phyloP scores from a whole-genome alignment of 2,888 invertebrate genomes.

The Scaptomyza polygonia region DNA sequence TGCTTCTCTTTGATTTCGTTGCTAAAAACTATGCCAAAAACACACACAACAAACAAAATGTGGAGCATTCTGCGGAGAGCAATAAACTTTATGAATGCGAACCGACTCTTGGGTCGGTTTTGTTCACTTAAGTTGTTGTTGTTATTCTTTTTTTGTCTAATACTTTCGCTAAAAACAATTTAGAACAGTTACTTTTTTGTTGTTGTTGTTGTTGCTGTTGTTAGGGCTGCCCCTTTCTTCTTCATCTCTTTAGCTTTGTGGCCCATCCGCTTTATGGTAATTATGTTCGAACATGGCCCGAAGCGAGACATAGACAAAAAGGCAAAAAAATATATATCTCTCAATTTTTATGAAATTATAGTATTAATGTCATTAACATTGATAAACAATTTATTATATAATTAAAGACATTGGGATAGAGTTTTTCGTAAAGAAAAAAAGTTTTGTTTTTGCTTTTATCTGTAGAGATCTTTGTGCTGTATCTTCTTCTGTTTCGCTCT shows the following conservation, averaged over 20 bases:
- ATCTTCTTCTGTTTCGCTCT: not conserved
- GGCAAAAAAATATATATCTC: too few species aligned
- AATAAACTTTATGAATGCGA: conserved; percentile 56
- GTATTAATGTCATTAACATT: too few species aligned
- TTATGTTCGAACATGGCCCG: conserved; percentile 18
- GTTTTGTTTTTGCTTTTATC: too few species aligned
- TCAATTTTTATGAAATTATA: too few species aligned
- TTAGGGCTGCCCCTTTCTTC: too few species aligned
- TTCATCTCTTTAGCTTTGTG: not conserved
- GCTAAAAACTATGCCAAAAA: not conserved
- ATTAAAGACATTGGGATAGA: too few species aligned
- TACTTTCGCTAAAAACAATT: conserved; percentile 13
- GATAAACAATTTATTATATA: too few species aligned
- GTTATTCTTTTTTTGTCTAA: conserved; percentile 2
- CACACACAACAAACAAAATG: conserved; percentile 8
- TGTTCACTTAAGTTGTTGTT: not conserved
- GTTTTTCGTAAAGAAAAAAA: too few species aligned
- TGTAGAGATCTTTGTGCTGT: not conserved
- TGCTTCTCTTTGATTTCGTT: conserved; percentile 49
- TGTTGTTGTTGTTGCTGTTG: too few species aligned
- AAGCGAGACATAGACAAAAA: too few species aligned
- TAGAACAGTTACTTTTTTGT: conserved; percentile 22
- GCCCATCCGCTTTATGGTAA: conserved; percentile 68
- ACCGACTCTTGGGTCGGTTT: conserved; percentile 27
- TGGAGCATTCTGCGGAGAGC: conserved; percentile 48